Base-by-base conservation (phyloP, 1,140 invertebrate genomes). In the Panagrolaimus sp. region DNA sequence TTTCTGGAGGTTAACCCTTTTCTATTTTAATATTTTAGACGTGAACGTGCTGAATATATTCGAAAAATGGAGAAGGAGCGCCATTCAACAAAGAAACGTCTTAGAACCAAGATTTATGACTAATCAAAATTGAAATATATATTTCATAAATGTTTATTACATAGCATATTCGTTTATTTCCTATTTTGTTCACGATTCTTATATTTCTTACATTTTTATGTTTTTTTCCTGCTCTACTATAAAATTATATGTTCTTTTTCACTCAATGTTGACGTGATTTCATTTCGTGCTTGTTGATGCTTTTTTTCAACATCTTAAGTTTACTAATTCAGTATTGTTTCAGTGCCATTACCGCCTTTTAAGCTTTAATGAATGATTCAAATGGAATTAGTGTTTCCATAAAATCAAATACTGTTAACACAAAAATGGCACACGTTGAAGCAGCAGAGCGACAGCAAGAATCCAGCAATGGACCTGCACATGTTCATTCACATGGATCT, bases 1-100 rank as follows among this genome's bases (percentile, higher is more conserved):
- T 27, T 11, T 16, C n/a, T 51, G 20, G 20, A 2, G 13, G 20
- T 57, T 20, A 20, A 20, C 27, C 51, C 11, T 57, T n/a, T n/a
- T n/a, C n/a, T 57, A 5, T 27, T 57, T 25, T 57, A 20, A 27
- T 38, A 45, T 63, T 62, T 65, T 61, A 71, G 70, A 63, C 53
- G 69, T 71, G 44, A 71, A 25, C 46, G 27, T 14, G 68, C 70
- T 4, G 68, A 23, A 45, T 20, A 72, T 45, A 66, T 53, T 57
- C 31, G 70, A 11, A 9, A 23, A 5, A 13, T 48, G 13, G 63
- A 25, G 14, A 72, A 72, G 20, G 48, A 53, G 31, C 43, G 44
- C 3, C 43, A 47, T 65, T 72, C 70, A 31, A 51, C 11, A 5
- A 72, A 68, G 53, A 67, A 68, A 27, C 45, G 65, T 73, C n/a